A percentile compares a stretch with the other conserved stretches of the same genome.
phyloP scores from a whole-genome alignment of 2,797 vertebrate genomes.

The Chiloscyllium punctatum region DNA sequence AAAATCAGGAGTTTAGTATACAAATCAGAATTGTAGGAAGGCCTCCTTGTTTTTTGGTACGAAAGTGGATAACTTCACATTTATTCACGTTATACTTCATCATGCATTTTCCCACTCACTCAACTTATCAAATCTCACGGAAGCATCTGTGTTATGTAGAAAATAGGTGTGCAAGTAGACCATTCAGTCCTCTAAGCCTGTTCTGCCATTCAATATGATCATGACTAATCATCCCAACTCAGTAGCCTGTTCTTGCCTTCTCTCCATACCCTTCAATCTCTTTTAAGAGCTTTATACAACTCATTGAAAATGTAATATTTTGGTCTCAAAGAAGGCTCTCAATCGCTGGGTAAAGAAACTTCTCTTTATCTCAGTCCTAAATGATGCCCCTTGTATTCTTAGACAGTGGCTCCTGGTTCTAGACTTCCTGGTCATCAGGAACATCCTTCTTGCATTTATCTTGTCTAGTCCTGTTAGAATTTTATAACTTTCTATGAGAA shows the following conservation, averaged over 20 bases:
- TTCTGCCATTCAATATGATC: not conserved
- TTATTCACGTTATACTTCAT: too few species aligned
- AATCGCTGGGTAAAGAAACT: not conserved
- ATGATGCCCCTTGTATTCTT: not conserved
- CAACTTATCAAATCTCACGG: too few species aligned
- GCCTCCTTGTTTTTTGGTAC: too few species aligned
- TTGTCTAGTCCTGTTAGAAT: too few species aligned
- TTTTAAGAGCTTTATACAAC: not conserved
- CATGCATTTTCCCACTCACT: too few species aligned
- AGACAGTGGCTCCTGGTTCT: not conserved
- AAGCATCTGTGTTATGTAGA: too few species aligned
- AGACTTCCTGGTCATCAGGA: not conserved
- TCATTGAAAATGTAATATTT: too few species aligned
- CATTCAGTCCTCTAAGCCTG: too few species aligned
- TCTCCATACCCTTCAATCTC: not conserved
- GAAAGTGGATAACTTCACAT: too few species aligned
- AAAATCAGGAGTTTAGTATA: not conserved
- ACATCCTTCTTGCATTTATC: not conserved
- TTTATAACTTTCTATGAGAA: too few species aligned
- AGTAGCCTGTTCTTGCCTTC: not conserved
- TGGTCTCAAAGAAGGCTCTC: not conserved
- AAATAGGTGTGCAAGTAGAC: not conserved
- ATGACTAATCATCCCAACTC: not conserved
- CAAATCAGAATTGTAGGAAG: too few species aligned
- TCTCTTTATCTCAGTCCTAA: not conserved